phyloP scores from a whole-genome alignment of 2,113 vertebrate species.

The Saguinus imperator region DNA sequence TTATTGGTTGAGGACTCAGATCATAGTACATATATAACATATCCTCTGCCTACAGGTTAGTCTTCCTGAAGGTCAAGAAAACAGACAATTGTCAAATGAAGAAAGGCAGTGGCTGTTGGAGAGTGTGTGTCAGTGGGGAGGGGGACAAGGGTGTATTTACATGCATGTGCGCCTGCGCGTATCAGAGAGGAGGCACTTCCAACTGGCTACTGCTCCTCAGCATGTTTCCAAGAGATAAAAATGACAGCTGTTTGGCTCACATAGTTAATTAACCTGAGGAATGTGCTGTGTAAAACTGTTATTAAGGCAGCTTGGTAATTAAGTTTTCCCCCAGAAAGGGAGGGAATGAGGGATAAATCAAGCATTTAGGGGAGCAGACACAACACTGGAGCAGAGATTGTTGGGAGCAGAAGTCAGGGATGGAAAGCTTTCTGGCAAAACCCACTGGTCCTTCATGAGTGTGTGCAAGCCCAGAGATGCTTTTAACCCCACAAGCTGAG shows the following conservation, averaged over 20 bases:
- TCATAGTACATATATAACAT: not conserved
- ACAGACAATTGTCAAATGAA: not conserved
- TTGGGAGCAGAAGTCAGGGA: not conserved
- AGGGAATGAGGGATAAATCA: not conserved
- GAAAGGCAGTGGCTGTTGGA: not conserved
- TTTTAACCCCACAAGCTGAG: no score
- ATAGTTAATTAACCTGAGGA: constrained; percentile 53
- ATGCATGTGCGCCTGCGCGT: no score
- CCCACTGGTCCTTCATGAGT: not conserved
- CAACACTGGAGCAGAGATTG: not conserved
- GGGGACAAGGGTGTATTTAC: not conserved
- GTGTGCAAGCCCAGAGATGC: no score
- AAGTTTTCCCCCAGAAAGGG: constrained; percentile 17
- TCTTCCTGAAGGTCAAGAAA: not conserved
- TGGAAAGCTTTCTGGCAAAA: not conserved
- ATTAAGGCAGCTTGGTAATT: constrained; percentile 56
- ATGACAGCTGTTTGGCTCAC: constrained; percentile 53
- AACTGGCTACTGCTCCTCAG: not conserved
- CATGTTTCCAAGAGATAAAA: constrained; percentile 39
- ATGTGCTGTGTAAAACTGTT: constrained; percentile 32
- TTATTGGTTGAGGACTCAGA: not conserved
- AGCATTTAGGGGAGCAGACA: not conserved
- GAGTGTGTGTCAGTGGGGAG: not conserved
- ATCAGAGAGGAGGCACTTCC: not conserved
- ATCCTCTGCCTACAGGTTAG: not conserved